Evolutionary conservation across 2,113 vertebrate species (phyloP), one percentile per base, ranked within the genome.

Genomic region (Leptobrachium leishanense): DNA sequence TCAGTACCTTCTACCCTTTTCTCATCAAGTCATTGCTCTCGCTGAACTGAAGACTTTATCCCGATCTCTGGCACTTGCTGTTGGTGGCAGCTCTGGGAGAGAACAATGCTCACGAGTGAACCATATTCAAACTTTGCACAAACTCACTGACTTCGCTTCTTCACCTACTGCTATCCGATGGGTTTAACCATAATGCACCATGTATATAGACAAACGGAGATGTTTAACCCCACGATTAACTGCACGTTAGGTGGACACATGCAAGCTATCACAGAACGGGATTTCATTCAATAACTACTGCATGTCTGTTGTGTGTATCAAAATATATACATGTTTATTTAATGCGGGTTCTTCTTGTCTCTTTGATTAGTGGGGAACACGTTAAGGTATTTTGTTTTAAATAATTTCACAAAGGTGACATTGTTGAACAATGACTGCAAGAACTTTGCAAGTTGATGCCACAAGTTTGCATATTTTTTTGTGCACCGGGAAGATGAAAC

Each of bases 121-220:
- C 8, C 43, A n/a, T 1, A 15, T 10, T 13, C 77, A 57, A 12
- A 5, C 9, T 11, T 57, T 57, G 50, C 8, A 57, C 62, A 63
- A 46, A 15, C 20, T 20, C 2, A 6, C 3, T 20, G 13, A 68
- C 2, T 13, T 13, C 6, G 5, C 20, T 11, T 40, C 67, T 76
- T 75, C 76, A 15, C 82, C 87, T 44, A 67, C 72, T 44, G 89
- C 86, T 76, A 85, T 89, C 65, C 90, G 90, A 43, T 98, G 96
- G 95, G 94, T 98, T 6, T 98, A 89, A 93, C 10, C 8, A 10
- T 39, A 8, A 75, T 41, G 40, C 13, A 54, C 46, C 42, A 13
- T 64, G 8, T 75, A 15, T 66, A 59, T 2, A 59, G 13, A 15
- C 13, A 12, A 12, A 59, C 46, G 46, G 46, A 1, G 46, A 50